Percentiles rank a stretch among this genome's conserved stretches.
phyloP scores from a whole-genome alignment of 2,113 vertebrate genomes.

The Phrynosoma platyrhinos region DNA sequence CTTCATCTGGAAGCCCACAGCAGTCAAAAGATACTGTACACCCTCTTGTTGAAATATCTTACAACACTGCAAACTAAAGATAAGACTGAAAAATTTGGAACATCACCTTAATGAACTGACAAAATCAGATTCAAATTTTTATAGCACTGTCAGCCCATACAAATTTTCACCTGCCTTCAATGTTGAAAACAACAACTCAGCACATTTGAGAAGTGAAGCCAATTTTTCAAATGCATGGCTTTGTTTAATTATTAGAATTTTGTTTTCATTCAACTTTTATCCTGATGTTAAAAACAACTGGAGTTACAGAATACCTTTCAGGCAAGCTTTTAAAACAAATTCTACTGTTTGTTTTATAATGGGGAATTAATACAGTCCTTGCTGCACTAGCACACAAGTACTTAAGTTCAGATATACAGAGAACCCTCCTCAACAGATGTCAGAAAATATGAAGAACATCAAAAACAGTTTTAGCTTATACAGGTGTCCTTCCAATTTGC shows the following conservation, averaged over 20 bases:
- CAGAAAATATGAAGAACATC: neutral
- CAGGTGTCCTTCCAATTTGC: too few relatives aligned
- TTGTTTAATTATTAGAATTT: constrained; percentile 25
- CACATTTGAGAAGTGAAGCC: constrained; percentile 45
- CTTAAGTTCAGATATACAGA: neutral
- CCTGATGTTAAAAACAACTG: constrained; percentile 21
- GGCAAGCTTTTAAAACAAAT: neutral
- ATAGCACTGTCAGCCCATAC: neutral
- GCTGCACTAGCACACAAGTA: neutral
- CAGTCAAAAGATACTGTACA: neutral
- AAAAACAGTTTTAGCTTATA: too few relatives aligned
- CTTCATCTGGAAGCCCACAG: neutral
- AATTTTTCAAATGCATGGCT: constrained; percentile 26
- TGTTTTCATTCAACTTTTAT: constrained; percentile 6
- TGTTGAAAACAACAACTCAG: constrained; percentile 36
- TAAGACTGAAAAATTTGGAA: neutral
- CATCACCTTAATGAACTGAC: neutral
- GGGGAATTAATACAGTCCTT: neutral
- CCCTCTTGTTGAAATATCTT: neutral
- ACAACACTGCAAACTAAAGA: too few relatives aligned
- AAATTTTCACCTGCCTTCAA: constrained; percentile 24
- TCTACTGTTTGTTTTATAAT: neutral
- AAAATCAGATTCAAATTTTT: too few relatives aligned
- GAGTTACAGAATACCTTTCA: constrained; percentile 6
- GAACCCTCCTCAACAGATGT: neutral